Evolutionary conservation across 2,113 vertebrate species (phyloP), one percentile per base, ranked within the genome.

Genomic region (Miniopterus natalensis): DNA sequence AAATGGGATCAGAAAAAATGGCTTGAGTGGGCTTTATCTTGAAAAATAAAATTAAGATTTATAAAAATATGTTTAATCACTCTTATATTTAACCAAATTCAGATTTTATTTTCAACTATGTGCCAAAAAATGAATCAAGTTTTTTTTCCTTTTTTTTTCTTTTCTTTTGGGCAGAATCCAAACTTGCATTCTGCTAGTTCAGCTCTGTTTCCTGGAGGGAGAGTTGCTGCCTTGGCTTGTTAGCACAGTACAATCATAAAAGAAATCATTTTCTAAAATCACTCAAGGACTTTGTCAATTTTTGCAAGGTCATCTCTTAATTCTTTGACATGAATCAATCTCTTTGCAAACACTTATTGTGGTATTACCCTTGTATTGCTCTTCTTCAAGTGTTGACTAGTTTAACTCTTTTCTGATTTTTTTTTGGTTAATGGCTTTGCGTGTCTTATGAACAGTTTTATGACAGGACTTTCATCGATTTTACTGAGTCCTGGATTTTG

Each of bases 81-180:
- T 65, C 15, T 77, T 79, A 51, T 70, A 77, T 79, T 75, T 84
- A 94, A 59, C 25, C 55, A 90, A 77, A 84, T 90, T 88, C 80
- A 81, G 71, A 66, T 78, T 96, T 95, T 84, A 61, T 95, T 96
- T 95, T 90, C 31, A 71, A 95, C 20, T 65, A 18, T 40, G 17
- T 74, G 53, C n/a, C n/a, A 57, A 87, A 71, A 70, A 92, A 49
- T 13, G 36, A 78, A 63, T 68, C 63, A 65, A 40, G 11, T 11
- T 10, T n/a, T 29, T 36, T 66, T 93, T 51, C 25, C 8, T 36
- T 88, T 78, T 27, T n/a, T 27, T 8, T 3, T 31, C 29, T 61
- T 25, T 7, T 31, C 63, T 40, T 81, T 90, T 53, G 29, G 25
- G 14, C 18, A 55, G 55, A 78, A 47, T 85, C 42, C n/a, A 13